Conservation (phyloP, 2,888 invertebrate species). For the Cosmia pyralina region DNA sequence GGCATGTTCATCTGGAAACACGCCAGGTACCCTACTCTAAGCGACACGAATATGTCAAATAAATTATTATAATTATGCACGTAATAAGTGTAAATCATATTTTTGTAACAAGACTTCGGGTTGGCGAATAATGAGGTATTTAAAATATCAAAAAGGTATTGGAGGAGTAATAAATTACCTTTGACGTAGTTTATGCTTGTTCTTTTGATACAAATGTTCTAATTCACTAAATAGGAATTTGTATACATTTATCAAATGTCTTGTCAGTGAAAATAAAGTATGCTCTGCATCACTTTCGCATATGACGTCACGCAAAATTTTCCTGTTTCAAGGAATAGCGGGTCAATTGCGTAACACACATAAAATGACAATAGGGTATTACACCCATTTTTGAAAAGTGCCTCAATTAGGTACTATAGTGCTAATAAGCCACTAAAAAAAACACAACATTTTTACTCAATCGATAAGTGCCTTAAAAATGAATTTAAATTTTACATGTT, state of each 20-base stretch:
- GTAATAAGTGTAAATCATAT: constrained; percentile 55
- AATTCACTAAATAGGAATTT: constrained; percentile 10
- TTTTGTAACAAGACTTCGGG: constrained; percentile 40
- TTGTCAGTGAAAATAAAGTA: neutral
- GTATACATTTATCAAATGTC: neutral
- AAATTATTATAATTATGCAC: constrained; percentile 57
- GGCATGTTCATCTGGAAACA: constrained; percentile 56
- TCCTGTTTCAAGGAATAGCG: neutral
- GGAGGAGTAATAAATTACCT: constrained; percentile 28
- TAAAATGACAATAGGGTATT: no score
- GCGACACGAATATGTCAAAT: constrained; percentile 57
- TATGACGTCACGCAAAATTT: neutral
- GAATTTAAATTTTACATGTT: no score
- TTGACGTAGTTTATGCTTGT: neutral
- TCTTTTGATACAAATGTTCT: constrained; percentile 6
- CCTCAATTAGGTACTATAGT: no score
- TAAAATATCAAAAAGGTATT: constrained; percentile 28
- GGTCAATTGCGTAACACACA: no score
- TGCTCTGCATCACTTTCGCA: neutral
- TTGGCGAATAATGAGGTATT: constrained; percentile 30
- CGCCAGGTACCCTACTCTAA: constrained; percentile 58
- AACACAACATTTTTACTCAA: no score
- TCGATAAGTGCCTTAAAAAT: no score
- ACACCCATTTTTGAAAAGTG: no score
- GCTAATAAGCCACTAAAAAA: no score